Conservation (phyloP, 2,113 vertebrate species). For the Trematomus loennbergii region DNA sequence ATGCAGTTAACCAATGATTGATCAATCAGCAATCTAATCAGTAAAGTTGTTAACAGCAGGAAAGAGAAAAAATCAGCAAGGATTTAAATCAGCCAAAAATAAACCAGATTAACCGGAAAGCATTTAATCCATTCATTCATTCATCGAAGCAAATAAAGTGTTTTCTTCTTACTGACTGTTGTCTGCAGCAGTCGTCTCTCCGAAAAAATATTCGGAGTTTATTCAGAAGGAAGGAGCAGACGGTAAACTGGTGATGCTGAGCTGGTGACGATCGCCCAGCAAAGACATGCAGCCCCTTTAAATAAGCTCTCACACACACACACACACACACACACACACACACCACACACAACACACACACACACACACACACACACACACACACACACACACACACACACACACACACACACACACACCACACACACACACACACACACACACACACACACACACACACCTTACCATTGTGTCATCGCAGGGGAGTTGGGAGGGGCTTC, state of each 20-base stretch:
- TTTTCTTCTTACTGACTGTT: conserved; percentile 43
- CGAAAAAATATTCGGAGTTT: conserved; percentile 23
- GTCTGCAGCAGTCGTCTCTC: conserved; percentile 34
- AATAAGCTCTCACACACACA: conserved; percentile 47
- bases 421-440: conserved; percentile 42
- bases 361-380: conserved; percentile 38
- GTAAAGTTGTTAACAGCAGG: background rate
- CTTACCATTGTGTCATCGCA: conserved; percentile 52
- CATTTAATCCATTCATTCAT: background rate
- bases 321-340: conserved; percentile 40
- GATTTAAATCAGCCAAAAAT: background rate
- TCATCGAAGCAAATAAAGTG: background rate
- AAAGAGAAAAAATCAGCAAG: background rate
- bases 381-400: conserved; percentile 37
- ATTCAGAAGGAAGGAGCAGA: conserved; percentile 53
- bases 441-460: conserved; percentile 41
- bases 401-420: conserved; percentile 44
- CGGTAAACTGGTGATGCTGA: conserved; percentile 47
- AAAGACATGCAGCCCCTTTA: conserved; percentile 55
- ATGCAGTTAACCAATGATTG: too few relatives aligned
- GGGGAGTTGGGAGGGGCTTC: conserved; percentile 50
- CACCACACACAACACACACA: conserved; percentile 39
- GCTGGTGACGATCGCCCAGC: conserved; percentile 41
- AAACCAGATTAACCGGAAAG: background rate
- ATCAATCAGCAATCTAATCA: background rate